These are phyloP conservation scores for Epiblema foenella DNA, from an alignment of 2,888 invertebrate species.

Conservation along the genomic window DNA sequence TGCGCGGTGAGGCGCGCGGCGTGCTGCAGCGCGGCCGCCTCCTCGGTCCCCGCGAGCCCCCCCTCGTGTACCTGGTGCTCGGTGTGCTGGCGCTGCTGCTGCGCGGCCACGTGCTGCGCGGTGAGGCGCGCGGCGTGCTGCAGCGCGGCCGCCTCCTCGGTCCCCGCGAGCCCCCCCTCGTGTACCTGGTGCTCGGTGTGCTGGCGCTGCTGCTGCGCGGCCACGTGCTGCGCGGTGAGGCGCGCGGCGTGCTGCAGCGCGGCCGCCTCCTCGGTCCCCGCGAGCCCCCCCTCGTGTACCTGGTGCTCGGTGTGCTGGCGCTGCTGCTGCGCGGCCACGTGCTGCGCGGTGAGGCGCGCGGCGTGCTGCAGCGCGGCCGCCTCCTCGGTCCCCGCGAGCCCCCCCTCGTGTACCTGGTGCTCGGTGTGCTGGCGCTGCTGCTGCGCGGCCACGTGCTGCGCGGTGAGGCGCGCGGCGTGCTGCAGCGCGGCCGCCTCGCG, in stretches of 20 bases:
- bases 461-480: slow-evolving; percentile 73
- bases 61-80: slow-evolving; percentile 73
- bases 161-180: slow-evolving; percentile 75
- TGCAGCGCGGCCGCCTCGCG: slow-evolving; percentile 73
- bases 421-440: slow-evolving; percentile 51
- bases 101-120: slow-evolving; percentile 70
- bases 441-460: slow-evolving; percentile 57
- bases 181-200: slow-evolving; percentile 42
- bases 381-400: slow-evolving; percentile 46
- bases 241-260: slow-evolving; percentile 72
- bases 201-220: slow-evolving; percentile 26
- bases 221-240: slow-evolving; percentile 67
- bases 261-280: slow-evolving; percentile 57
- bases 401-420: slow-evolving; percentile 13
- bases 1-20: slow-evolving; percentile 79
- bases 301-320: neutral
- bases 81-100: slow-evolving; percentile 59
- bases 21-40: slow-evolving; percentile 85
- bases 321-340: slow-evolving; percentile 53
- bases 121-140: slow-evolving; percentile 80
- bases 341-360: slow-evolving; percentile 66
- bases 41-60: slow-evolving; percentile 85
- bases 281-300: slow-evolving; percentile 58
- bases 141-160: slow-evolving; percentile 88
- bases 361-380: slow-evolving; percentile 73